Evolutionary conservation across 2,113 vertebrate genomes (phyloP).

Genomic region (Emydocephalus ijimae): DNA sequence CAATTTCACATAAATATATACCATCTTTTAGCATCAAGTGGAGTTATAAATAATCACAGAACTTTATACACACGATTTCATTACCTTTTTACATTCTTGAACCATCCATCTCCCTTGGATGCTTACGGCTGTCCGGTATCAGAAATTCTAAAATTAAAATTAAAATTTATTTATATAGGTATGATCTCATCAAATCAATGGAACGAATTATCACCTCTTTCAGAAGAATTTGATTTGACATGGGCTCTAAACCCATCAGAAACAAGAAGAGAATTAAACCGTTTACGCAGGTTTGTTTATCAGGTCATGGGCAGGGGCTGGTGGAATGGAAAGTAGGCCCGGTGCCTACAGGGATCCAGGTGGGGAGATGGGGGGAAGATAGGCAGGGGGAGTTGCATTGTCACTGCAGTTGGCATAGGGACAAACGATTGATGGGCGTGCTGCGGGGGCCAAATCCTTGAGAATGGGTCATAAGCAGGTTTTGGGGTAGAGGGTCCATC

Average conservation of each 20-base stretch:
- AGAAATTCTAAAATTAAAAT: not conserved
- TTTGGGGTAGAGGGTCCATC: not conserved
- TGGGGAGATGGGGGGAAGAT: not conserved
- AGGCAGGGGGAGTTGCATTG: not conserved
- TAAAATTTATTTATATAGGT: conserved; percentile 53
- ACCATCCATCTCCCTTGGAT: not conserved
- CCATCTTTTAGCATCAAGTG: not conserved
- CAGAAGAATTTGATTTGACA: not conserved
- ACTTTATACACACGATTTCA: not conserved
- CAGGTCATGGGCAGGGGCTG: not conserved
- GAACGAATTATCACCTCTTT: conserved; percentile 50
- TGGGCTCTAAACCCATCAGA: conserved; percentile 67
- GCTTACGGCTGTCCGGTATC: not conserved
- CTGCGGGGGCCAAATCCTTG: not conserved
- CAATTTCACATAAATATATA: not conserved
- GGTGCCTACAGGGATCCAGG: not conserved
- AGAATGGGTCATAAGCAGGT: not conserved
- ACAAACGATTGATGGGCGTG: not conserved
- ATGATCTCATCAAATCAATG: conserved; percentile 69
- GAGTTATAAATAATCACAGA: not conserved
- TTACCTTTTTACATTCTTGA: not conserved
- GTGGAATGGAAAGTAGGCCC: not conserved
- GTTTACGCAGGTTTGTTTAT: conserved; percentile 57
- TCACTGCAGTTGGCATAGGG: not conserved
- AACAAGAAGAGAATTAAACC: conserved; percentile 70